A percentile compares a stretch with the other conserved stretches of the same genome.
Evolutionary conservation across 1,140 invertebrate genomes (phyloP).

Genomic region (Thaumetopoea pityocampa): DNA sequence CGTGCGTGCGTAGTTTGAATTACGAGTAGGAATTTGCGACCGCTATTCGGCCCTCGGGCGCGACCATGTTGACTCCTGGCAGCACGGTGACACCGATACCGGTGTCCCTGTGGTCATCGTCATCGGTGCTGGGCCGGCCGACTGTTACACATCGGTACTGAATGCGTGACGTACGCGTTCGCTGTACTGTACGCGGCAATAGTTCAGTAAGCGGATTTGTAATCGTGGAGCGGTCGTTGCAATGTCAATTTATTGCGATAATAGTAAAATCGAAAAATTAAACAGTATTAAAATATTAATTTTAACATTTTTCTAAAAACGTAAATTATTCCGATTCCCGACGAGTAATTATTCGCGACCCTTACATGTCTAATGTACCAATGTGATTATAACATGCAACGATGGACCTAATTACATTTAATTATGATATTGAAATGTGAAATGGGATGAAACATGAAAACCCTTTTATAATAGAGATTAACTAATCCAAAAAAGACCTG

Average conservation of each 20-base stretch:
- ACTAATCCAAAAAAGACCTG: too few relatives aligned
- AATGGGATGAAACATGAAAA: too few relatives aligned
- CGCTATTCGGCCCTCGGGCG: constrained; percentile 63
- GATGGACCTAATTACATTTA: too few relatives aligned
- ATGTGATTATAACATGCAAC: too few relatives aligned
- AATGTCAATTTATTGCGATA: constrained; percentile 23
- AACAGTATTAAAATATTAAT: neutral
- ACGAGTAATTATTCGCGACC: too few relatives aligned
- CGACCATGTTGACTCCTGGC: constrained; percentile 31
- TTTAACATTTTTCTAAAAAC: too few relatives aligned
- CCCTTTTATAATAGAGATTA: too few relatives aligned
- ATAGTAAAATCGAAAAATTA: constrained; percentile 10
- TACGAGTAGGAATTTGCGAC: constrained; percentile 72
- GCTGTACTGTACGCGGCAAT: constrained; percentile 43
- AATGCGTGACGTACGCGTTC: constrained; percentile 51
- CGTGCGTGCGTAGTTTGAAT: constrained; percentile 61
- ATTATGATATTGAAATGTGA: too few relatives aligned
- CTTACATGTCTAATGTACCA: too few relatives aligned
- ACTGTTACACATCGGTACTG: constrained; percentile 42
- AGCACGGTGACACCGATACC: constrained; percentile 60
- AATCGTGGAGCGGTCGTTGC: constrained; percentile 53
- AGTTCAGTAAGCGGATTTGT: constrained; percentile 56
- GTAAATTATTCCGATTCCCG: too few relatives aligned
- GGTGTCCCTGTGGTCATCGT: constrained; percentile 47
- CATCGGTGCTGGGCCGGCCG: constrained; percentile 29